These are phyloP conservation scores for Odocoileus virginianus DNA, from an alignment of 2,113 vertebrate genomes.

Conservation along the genomic window DNA sequence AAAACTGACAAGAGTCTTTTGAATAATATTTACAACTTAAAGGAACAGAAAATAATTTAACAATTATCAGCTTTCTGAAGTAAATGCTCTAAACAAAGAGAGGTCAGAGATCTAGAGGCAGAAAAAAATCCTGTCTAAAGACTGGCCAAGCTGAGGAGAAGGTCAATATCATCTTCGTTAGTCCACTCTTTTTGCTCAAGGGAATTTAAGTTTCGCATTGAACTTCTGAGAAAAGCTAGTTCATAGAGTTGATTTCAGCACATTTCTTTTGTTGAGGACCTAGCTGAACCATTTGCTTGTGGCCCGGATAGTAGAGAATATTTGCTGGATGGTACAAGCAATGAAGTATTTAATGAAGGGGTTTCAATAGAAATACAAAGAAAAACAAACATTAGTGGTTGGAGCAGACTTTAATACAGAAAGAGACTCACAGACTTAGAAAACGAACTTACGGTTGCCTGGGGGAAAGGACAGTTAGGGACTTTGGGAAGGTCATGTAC, in stretches of 20 bases:
- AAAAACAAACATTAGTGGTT: not conserved
- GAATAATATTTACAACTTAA: not conserved
- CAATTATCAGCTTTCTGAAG: not conserved
- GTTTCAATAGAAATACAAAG: not conserved
- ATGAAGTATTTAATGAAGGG: not conserved
- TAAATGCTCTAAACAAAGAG: not conserved
- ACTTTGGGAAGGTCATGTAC: not conserved
- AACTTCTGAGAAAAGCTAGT: not conserved
- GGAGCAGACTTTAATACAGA: not conserved
- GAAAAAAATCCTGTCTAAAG: not conserved
- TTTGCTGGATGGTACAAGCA: not conserved
- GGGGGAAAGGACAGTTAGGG: not conserved
- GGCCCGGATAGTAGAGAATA: not conserved
- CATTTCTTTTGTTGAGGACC: not conserved
- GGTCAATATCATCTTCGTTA: not conserved
- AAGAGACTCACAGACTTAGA: not conserved
- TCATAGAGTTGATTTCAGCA: not conserved
- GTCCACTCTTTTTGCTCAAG: not conserved
- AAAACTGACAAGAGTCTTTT: not conserved
- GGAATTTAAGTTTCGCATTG: not conserved
- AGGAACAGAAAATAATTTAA: not conserved
- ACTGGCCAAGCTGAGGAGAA: not conserved
- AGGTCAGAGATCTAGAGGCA: not conserved
- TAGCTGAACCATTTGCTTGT: not conserved
- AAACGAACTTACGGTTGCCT: not conserved